A percentile compares a stretch with the other conserved stretches of the same genome.
phyloP scores from a whole-genome alignment of 1,140 invertebrate genomes.

The Brachionus plicatilis region DNA sequence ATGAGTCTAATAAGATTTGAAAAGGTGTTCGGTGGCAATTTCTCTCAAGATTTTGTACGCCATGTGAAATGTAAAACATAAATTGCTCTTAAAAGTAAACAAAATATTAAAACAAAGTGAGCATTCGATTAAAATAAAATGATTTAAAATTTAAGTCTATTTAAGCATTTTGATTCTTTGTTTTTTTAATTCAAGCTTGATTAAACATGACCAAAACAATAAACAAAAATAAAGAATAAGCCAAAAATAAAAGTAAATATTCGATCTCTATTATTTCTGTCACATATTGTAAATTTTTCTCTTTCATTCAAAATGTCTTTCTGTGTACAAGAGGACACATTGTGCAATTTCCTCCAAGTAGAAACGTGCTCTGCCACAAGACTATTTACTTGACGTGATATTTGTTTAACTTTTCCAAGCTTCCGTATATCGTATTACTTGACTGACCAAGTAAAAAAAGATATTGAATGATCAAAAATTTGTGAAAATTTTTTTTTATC shows the following conservation, averaged over 20 bases:
- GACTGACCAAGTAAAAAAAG: neutral
- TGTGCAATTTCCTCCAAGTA: neutral
- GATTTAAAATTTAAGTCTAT: neutral
- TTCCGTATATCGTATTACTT: neutral
- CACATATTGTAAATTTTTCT: neutral
- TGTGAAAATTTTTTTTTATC: neutral
- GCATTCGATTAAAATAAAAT: slow-evolving; percentile 2
- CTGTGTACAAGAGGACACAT: neutral
- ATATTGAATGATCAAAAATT: neutral
- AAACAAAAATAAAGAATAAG: neutral
- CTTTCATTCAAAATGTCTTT: neutral
- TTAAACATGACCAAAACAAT: slow-evolving; percentile 27
- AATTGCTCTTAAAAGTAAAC: neutral
- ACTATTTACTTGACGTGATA: neutral
- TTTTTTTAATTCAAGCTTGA: neutral
- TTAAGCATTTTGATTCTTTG: neutral
- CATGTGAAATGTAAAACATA: neutral
- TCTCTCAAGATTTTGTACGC: neutral
- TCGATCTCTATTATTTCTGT: slow-evolving; percentile 23
- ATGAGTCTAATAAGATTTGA: neutral
- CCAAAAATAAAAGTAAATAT: neutral
- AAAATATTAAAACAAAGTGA: neutral
- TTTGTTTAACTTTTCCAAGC: neutral
- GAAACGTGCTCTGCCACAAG: neutral
- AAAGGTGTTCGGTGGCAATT: neutral